Conservation (phyloP, 2,113 vertebrate species). For the Trachemys scripta region DNA sequence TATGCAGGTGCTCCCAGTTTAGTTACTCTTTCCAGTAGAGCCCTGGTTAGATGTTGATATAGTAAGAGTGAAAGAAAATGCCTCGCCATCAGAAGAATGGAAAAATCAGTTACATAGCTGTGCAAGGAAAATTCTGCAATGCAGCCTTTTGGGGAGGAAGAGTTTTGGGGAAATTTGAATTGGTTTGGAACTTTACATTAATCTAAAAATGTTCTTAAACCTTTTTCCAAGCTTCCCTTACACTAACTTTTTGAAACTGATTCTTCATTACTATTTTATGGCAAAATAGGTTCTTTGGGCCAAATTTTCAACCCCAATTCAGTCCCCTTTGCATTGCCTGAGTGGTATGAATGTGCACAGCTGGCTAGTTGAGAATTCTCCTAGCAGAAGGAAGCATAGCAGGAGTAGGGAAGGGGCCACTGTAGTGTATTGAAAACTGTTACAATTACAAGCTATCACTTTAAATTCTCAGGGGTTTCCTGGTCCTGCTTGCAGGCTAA, state of each 20-base stretch:
- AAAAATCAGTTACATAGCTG: not conserved
- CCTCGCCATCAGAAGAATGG: not conserved
- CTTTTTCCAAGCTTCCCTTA: fast-evolving
- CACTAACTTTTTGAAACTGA: not conserved
- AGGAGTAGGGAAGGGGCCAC: too few species aligned
- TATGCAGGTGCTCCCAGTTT: not conserved
- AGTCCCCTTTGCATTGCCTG: not conserved
- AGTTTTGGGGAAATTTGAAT: not conserved
- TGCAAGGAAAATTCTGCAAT: not conserved
- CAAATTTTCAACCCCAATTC: not conserved
- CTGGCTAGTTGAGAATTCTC: not conserved
- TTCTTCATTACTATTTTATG: not conserved
- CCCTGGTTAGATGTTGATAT: not conserved
- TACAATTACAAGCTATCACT: too few species aligned
- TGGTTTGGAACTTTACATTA: not conserved
- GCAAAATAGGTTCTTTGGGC: not conserved
- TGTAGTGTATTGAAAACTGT: too few species aligned
- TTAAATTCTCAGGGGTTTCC: too few species aligned
- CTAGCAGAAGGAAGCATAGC: not conserved
- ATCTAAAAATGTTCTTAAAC: not conserved
- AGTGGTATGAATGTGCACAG: not conserved
- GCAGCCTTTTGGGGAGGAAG: not conserved
- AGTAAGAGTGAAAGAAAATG: not conserved
- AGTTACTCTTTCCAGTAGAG: not conserved
- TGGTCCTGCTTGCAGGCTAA: too few species aligned